Percentiles rank a stretch among this genome's conserved stretches.
Evolutionary conservation across 2,888 invertebrate genomes (phyloP).

Genomic region (Cephus pygmeus): DNA sequence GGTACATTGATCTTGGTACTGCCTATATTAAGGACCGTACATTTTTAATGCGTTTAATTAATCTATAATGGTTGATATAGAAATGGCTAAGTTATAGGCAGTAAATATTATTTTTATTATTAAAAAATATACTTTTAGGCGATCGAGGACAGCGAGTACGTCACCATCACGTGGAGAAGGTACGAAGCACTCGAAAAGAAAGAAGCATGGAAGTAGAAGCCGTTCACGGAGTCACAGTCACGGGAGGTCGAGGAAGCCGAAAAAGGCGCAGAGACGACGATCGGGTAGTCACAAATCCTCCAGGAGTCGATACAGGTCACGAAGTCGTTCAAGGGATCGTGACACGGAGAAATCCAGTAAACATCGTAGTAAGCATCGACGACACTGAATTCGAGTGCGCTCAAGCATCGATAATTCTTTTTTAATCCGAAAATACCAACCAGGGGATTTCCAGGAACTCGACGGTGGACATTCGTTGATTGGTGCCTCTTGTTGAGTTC

Average conservation of each 20-base stretch:
- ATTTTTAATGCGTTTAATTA: neutral
- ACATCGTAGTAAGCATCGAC: constrained; percentile 59
- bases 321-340: constrained; percentile 61
- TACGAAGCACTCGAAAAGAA: constrained; percentile 59
- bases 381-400: constrained; percentile 41
- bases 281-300: constrained; percentile 62
- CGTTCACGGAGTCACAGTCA: constrained; percentile 64
- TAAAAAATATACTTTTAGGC: constrained; percentile 34
- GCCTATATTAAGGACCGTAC: neutral
- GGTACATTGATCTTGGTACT: constrained; percentile 36
- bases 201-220: constrained; percentile 63
- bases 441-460: neutral
- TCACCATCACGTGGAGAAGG: constrained; percentile 55
- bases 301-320: constrained; percentile 58
- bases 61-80: neutral
- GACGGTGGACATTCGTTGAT: neutral
- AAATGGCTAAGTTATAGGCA: neutral
- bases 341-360: constrained; percentile 60
- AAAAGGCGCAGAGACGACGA: constrained; percentile 56
- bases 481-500: neutral
- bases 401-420: neutral
- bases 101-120: neutral
- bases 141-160: constrained; percentile 57
- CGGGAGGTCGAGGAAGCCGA: constrained; percentile 60
- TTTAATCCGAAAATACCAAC: neutral